Evolutionary conservation across 2,888 invertebrate species (phyloP), one percentile per base, ranked within the genome.

Genomic region (Leptinotarsa haldemani): DNA sequence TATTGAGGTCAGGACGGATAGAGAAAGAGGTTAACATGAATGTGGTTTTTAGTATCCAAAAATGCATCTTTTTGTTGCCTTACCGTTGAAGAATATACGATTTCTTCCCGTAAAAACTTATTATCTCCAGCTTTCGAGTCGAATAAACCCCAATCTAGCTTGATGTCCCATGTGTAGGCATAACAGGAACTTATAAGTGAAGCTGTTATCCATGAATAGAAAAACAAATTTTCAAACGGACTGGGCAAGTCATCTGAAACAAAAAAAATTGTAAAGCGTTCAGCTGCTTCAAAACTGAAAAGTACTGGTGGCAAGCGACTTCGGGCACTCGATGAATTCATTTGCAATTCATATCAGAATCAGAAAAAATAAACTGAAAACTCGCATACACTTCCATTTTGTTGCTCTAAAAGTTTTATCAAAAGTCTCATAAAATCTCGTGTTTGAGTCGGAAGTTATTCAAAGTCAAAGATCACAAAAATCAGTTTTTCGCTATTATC

Each of bases 71-170:
- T 56, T 40, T n/a, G 47, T 74, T 86, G 91, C 90, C 91, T 90
- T 87, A 97, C 97, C 86, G 94, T 93, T 30, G 95, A 94, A 20
- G 96, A 96, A 86, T 98, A 98, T 13, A 98, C 98, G 74, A 97
- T 94, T 90, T 98, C 98, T 85, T 98, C 98, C 58, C 98, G 90
- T 1, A 98, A 90, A 86, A 97, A 94, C 85, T 91, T 93, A 89
- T 98, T 96, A 89, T 97, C 97, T 0, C 95, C 96, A 1, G 97
- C 94, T 80, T 95, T 95, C 71, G 93, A 92, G 85, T 98, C 98
- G 84, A 99, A 93, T 71, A 99, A 90, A 0, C 98, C 98, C 99
- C 99, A 99, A 90, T 99, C 99, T 95, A 99, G 97, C 88, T 96
- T 97, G 50, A 99, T 94, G 87, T 99, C 99, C 99, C 99, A 99